A percentile compares a stretch with the other conserved stretches of the same genome.
Evolutionary conservation across 2,113 vertebrate species (phyloP).

Genomic region (Sus scrofa): DNA sequence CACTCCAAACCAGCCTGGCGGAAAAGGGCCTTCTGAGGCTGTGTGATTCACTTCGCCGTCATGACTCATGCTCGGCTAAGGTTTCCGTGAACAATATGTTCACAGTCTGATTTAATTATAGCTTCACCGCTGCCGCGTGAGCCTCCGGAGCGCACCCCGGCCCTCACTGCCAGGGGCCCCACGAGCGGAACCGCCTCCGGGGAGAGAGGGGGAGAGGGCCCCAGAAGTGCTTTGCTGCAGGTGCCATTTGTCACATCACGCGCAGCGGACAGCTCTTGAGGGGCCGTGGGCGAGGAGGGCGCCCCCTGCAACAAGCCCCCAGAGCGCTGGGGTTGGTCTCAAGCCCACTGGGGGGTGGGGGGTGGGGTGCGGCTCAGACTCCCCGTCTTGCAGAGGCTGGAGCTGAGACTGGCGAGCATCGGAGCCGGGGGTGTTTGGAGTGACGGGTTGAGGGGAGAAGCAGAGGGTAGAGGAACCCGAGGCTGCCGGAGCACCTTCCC

Average conservation of each 20-base stretch:
- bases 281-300: background rate
- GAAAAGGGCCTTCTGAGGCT: too few relatives aligned
- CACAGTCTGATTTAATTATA: conserved; percentile 82
- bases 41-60: conserved; percentile 72
- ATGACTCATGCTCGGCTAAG: conserved; percentile 81
- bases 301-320: background rate
- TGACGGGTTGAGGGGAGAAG: background rate
- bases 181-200: background rate
- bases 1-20: conserved; percentile 55
- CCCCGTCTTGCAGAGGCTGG: background rate
- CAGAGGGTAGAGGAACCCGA: conserved; percentile 31
- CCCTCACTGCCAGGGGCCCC: background rate
- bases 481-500: background rate
- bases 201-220: background rate
- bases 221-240: background rate
- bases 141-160: background rate
- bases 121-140: conserved; percentile 53
- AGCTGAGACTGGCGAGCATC: background rate
- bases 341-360: too few relatives aligned
- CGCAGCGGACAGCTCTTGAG: background rate
- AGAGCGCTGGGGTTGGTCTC: too few relatives aligned
- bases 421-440: background rate
- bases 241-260: background rate
- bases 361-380: background rate
- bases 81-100: conserved; percentile 79